Percentiles rank a stretch among this genome's conserved stretches.
These are phyloP conservation scores for Bombus terrestris DNA, from an alignment of 1,140 invertebrate species.

Conservation along the genomic window DNA sequence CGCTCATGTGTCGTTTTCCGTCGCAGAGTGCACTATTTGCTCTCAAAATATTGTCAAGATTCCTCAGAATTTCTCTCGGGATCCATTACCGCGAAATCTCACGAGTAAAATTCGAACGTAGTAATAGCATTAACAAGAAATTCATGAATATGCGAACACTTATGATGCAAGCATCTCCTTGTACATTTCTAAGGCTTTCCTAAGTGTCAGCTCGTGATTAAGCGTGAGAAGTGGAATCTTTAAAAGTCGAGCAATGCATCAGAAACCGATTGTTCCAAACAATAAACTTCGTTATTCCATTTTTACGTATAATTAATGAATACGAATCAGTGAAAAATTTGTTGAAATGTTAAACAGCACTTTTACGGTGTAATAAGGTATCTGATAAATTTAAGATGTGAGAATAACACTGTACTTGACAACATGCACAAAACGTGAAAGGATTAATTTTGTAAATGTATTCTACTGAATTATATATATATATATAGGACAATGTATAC, in stretches of 20 bases:
- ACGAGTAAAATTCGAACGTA: neutral
- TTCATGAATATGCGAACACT: neutral
- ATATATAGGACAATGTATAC: too few relatives aligned
- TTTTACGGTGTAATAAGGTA: too few relatives aligned
- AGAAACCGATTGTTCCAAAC: neutral
- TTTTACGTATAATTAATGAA: neutral
- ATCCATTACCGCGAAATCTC: neutral
- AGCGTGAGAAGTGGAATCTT: neutral
- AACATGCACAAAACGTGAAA: neutral
- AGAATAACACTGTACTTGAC: neutral
- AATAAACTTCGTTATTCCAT: neutral
- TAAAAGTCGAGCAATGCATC: neutral
- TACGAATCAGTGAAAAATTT: neutral
- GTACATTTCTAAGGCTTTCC: slow-evolving; percentile 9
- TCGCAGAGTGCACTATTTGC: neutral
- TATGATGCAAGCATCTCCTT: neutral
- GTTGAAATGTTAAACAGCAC: neutral
- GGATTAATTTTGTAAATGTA: neutral
- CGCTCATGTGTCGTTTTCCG: neutral
- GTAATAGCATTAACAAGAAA: neutral
- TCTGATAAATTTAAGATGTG: neutral
- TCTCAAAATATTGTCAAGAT: neutral
- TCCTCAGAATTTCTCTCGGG: neutral
- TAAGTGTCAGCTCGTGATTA: neutral
- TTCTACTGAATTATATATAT: too few relatives aligned